phyloP scores from a whole-genome alignment of 2,797 vertebrate species.

The Sparidentex hasta region DNA sequence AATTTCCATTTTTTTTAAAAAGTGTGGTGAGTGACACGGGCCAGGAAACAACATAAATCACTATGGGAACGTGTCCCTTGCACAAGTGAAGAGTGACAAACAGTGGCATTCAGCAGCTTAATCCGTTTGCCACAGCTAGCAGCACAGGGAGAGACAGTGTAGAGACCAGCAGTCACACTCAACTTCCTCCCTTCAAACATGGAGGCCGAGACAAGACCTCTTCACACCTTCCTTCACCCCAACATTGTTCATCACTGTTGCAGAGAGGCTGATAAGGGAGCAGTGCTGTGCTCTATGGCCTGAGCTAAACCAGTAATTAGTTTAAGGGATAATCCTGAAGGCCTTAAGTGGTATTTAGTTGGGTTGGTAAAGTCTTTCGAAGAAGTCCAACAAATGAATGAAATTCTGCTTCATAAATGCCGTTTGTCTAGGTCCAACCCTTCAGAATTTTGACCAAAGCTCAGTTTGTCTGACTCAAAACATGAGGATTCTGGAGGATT shows the following conservation, averaged over 20 bases:
- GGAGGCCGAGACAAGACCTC: constrained; percentile 36
- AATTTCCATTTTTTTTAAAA: constrained; percentile 12
- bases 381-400: background rate
- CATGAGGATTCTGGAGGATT: background rate
- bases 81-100: constrained; percentile 57
- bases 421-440: background rate
- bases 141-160: constrained; percentile 44
- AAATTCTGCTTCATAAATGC: constrained; percentile 3
- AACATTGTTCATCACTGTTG: constrained; percentile 48
- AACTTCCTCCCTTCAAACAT: constrained; percentile 53
- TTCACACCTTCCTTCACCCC: constrained; percentile 59
- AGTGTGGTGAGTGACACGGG: constrained; percentile 14
- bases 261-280: constrained; percentile 48
- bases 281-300: constrained; percentile 47
- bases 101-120: constrained; percentile 63
- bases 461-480: background rate
- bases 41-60: constrained; percentile 48
- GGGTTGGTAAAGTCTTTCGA: constrained; percentile 14
- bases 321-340: constrained; percentile 71
- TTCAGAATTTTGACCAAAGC: background rate
- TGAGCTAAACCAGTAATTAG: constrained; percentile 63
- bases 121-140: constrained; percentile 61
- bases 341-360: constrained; percentile 61
- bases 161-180: constrained; percentile 67
- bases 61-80: constrained; percentile 42